These are phyloP conservation scores for Panulirus ornatus DNA, from an alignment of 1,140 invertebrate genomes.

Conservation along the genomic window DNA sequence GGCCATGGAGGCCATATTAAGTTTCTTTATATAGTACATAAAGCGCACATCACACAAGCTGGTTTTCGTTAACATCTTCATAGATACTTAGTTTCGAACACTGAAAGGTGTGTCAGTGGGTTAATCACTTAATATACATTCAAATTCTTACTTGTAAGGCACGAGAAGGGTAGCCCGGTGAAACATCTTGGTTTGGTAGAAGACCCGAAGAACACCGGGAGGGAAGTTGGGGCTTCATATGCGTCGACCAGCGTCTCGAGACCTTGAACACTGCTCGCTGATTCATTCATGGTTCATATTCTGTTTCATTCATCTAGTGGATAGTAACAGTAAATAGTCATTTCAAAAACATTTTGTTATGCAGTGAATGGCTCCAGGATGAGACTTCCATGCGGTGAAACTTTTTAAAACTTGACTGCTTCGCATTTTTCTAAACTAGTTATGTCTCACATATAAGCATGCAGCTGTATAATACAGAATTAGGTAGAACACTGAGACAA, in stretches of 20 bases:
- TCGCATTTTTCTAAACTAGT: too few species aligned
- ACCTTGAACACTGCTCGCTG: neutral
- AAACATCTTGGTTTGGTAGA: slow-evolving; percentile 29
- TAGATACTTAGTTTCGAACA: neutral
- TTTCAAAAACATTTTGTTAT: too few species aligned
- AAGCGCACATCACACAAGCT: neutral
- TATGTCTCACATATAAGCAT: too few species aligned
- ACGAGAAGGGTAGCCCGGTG: slow-evolving; percentile 43
- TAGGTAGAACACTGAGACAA: too few species aligned
- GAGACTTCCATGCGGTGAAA: too few species aligned
- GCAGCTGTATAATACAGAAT: too few species aligned
- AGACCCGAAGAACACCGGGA: slow-evolving; percentile 13
- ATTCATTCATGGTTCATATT: neutral
- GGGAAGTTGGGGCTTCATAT: neutral
- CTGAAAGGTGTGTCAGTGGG: too few species aligned
- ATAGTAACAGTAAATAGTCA: too few species aligned
- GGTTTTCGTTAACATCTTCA: neutral
- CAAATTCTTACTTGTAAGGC: slow-evolving; percentile 51
- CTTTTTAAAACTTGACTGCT: too few species aligned
- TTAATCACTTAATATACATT: too few species aligned
- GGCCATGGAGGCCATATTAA: slow-evolving; percentile 16
- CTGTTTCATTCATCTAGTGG: neutral
- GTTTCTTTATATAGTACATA: neutral
- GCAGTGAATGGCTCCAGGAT: too few species aligned
- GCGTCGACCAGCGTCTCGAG: neutral